Percentiles rank a stretch among this genome's conserved stretches.
These are phyloP conservation scores for Lysandra bellargus DNA, from an alignment of 2,888 invertebrate genomes.

Conservation along the genomic window DNA sequence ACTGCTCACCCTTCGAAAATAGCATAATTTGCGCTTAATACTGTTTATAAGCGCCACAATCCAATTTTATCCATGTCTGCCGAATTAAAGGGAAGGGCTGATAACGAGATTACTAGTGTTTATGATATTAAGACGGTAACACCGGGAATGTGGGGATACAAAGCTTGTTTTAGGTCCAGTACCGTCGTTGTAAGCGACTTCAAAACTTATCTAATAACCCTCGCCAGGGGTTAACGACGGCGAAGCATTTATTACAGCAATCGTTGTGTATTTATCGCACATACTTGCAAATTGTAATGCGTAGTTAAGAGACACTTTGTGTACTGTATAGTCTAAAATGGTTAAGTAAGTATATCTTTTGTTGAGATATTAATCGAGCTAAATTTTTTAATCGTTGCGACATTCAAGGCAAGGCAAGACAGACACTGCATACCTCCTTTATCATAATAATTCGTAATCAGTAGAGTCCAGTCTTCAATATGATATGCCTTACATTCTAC, in stretches of 20 bases:
- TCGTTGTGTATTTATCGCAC: constrained; percentile 9
- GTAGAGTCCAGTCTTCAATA: too few relatives aligned
- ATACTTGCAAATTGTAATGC: constrained; percentile 3
- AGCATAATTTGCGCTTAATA: background rate
- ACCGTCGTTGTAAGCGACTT: background rate
- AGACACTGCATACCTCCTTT: too few relatives aligned
- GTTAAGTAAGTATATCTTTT: background rate
- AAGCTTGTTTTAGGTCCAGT: constrained; percentile 1
- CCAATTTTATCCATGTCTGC: constrained; percentile 13
- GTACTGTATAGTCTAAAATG: background rate
- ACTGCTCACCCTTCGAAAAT: background rate
- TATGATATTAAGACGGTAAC: constrained; percentile 29
- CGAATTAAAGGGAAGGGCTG: constrained; percentile 12
- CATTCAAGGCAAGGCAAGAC: too few relatives aligned
- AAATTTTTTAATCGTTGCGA: background rate
- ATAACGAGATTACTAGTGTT: constrained; percentile 24
- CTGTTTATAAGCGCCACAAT: background rate
- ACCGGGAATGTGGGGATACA: constrained; percentile 1
- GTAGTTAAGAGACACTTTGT: background rate
- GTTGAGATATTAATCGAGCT: background rate
- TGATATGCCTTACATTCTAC: too few relatives aligned
- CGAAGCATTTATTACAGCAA: constrained; percentile 18
- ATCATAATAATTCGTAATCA: too few relatives aligned
- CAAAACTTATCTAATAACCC: constrained; percentile 13
- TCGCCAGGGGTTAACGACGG: constrained; percentile 8